These are phyloP conservation scores for Penaeus monodon DNA, from an alignment of 2,888 invertebrate genomes.

Conservation along the genomic window DNA sequence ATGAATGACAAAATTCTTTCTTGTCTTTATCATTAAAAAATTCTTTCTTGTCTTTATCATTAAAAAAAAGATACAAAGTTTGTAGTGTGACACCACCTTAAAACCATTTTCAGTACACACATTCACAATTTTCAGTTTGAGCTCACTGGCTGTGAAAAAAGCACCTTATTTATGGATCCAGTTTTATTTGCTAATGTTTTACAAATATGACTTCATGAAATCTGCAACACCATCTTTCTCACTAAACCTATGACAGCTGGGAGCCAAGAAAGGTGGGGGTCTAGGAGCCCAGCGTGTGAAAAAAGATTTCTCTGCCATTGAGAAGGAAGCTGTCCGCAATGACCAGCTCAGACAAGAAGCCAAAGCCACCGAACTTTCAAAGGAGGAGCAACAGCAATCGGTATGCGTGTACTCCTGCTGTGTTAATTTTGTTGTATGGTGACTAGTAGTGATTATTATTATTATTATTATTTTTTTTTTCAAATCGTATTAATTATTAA, in stretches of 20 bases:
- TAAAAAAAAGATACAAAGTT: no score
- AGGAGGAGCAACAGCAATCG: conserved; percentile 61
- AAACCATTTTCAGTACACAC: no score
- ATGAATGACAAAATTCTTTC: no score
- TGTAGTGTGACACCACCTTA: no score
- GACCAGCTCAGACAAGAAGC: conserved; percentile 79
- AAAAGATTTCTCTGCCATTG: conserved; percentile 94
- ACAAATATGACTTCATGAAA: background rate
- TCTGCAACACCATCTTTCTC: background rate
- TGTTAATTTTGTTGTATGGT: conserved; percentile 5
- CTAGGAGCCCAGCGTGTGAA: conserved; percentile 95
- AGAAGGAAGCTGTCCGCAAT: conserved; percentile 87
- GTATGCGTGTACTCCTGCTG: conserved; percentile 18
- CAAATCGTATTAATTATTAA: no score
- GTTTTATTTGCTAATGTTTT: no score
- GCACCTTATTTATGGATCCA: no score
- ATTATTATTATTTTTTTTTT: conserved; percentile 3
- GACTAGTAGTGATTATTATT: no score
- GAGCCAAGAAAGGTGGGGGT: conserved; percentile 84
- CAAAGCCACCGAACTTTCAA: conserved; percentile 68
- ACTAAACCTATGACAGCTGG: conserved; percentile 75
- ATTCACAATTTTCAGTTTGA: no score
- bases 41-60: no score
- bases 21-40: no score
- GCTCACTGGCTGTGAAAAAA: no score